These are phyloP conservation scores for Amphiprion ocellaris DNA, from an alignment of 2,113 vertebrate genomes.

Conservation along the genomic window DNA sequence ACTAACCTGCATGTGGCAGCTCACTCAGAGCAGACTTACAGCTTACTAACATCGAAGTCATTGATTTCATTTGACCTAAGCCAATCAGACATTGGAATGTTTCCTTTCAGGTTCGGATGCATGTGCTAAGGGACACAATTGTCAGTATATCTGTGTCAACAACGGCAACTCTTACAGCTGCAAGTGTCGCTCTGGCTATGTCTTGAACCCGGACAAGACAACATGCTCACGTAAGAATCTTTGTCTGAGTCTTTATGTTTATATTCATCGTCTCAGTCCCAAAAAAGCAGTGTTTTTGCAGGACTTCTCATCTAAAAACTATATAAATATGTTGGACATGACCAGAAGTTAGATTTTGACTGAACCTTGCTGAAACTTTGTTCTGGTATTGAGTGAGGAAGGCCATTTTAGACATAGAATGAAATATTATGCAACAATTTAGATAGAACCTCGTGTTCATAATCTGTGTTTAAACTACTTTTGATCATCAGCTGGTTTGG, in stretches of 20 bases:
- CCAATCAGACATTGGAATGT: constrained; percentile 64
- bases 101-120: constrained; percentile 81
- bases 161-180: constrained; percentile 79
- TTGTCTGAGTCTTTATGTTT: constrained; percentile 11
- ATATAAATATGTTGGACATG: too few species aligned
- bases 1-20: constrained; percentile 52
- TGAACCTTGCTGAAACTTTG: too few species aligned
- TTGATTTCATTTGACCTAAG: constrained; percentile 37
- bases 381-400: constrained; percentile 8
- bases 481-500: too few species aligned
- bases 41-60: constrained; percentile 17
- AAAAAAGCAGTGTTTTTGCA: too few species aligned
- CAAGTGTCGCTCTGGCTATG: constrained; percentile 84
- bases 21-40: constrained; percentile 13
- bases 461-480: too few species aligned
- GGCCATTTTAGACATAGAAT: not conserved
- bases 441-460: not conserved
- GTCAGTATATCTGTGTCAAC: constrained; percentile 87
- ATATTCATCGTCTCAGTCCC: not conserved
- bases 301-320: too few species aligned
- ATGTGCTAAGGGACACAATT: constrained; percentile 84
- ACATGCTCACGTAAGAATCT: constrained; percentile 85
- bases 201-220: constrained; percentile 86
- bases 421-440: not conserved
- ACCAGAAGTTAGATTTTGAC: too few species aligned